Conservation (phyloP, 2,888 invertebrate species). For the Malthinus flaveolus region DNA sequence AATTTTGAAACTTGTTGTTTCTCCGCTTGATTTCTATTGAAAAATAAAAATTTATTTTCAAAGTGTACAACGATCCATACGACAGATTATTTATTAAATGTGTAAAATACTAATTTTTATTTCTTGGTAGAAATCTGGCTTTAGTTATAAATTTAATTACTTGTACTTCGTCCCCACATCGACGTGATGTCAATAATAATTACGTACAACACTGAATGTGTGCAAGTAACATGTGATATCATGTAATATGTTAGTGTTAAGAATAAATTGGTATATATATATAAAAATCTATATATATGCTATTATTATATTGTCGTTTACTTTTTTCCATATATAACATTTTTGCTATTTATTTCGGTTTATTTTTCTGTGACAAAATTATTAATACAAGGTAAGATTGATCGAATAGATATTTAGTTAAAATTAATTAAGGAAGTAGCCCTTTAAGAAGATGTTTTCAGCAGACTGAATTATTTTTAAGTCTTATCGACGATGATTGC, state of each 20-base stretch:
- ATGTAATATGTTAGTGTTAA: slow-evolving; percentile 58
- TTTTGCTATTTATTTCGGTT: no score
- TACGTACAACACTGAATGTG: slow-evolving; percentile 57
- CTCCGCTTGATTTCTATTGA: slow-evolving; percentile 31
- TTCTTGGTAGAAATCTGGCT: slow-evolving; percentile 35
- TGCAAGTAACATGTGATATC: slow-evolving; percentile 58
- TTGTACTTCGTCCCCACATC: slow-evolving; percentile 55
- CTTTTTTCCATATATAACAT: no score
- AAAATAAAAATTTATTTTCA: slow-evolving; percentile 31
- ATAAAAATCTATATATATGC: slow-evolving; percentile 15
- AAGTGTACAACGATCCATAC: slow-evolving; percentile 33
- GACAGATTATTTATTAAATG: slow-evolving; percentile 25
- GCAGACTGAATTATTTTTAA: no score
- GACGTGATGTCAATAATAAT: slow-evolving; percentile 56
- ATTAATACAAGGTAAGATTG: no score
- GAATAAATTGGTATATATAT: slow-evolving; percentile 48
- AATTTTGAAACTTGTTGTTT: slow-evolving; percentile 36
- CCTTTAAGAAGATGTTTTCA: no score
- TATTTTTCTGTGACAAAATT: no score
- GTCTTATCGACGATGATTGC: no score
- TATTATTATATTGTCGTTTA: slow-evolving; percentile 16
- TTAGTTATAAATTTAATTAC: slow-evolving; percentile 42
- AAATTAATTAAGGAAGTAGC: no score
- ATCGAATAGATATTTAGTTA: no score
- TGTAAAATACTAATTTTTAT: slow-evolving; percentile 23